Percentiles rank a stretch among this genome's conserved stretches.
These are phyloP conservation scores for Chiridota heheva DNA, from an alignment of 35 echinoderm and acorn worm species.

Conservation along the genomic window DNA sequence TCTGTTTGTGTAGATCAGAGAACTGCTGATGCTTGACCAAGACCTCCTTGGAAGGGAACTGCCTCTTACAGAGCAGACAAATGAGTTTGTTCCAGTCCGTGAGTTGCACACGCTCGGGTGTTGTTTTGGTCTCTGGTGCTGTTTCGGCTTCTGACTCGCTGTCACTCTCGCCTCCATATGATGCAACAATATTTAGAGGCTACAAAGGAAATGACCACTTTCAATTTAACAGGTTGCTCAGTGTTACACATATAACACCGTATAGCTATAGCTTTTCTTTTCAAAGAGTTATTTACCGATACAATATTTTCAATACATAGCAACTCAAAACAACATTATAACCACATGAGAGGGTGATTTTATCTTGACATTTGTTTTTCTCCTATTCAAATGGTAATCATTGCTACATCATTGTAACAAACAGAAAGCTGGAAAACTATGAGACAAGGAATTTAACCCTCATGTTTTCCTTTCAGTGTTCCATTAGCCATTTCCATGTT, in stretches of 20 bases:
- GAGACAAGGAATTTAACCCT: no score
- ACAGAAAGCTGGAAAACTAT: no score
- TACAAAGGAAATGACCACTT: neutral
- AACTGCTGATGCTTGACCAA: conserved; percentile 95
- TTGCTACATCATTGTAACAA: no score
- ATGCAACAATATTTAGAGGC: conserved; percentile 66
- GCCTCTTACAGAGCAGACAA: conserved; percentile 94
- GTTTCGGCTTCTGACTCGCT: conserved; percentile 78
- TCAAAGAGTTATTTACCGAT: neutral
- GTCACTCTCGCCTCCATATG: conserved; percentile 92
- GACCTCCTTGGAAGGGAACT: conserved; percentile 85
- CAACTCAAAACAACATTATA: no score
- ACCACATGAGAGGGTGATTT: no score
- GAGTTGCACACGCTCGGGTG: conserved; percentile 23
- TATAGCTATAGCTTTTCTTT: neutral
- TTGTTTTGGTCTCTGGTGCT: conserved; percentile 10
- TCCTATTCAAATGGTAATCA: no score
- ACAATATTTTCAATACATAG: no score
- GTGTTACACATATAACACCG: neutral
- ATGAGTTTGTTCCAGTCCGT: conserved; percentile 94
- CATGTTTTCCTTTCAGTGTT: no score
- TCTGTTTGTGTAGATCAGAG: conserved; percentile 91
- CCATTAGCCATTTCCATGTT: no score
- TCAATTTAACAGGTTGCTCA: neutral
- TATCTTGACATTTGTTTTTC: no score